Evolutionary conservation across 2,113 vertebrate species (phyloP).

Genomic region (Riparia riparia): DNA sequence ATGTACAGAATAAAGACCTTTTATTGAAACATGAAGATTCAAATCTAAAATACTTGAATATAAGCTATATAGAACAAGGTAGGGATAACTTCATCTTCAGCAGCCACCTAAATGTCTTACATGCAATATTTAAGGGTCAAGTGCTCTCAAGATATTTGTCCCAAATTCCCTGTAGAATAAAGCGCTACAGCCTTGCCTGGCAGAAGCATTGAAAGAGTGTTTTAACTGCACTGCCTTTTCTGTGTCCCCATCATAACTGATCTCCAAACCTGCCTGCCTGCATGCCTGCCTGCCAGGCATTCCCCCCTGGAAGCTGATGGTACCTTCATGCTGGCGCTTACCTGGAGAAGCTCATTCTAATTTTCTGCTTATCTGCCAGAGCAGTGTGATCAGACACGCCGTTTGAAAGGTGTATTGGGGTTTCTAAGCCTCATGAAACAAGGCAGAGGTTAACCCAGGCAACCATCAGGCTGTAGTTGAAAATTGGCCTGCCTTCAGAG

Average conservation of each 20-base stretch:
- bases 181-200: background rate
- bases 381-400: conserved; percentile 15
- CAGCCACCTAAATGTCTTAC: background rate
- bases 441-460: conserved; percentile 63
- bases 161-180: background rate
- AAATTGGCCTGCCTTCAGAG: conserved; percentile 67
- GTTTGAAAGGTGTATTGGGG: conserved; percentile 16
- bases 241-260: background rate
- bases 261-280: background rate
- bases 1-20: background rate
- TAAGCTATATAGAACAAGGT: background rate
- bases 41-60: background rate
- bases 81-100: background rate
- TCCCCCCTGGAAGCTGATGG: background rate
- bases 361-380: conserved; percentile 30
- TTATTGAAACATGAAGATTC: background rate
- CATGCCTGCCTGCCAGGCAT: background rate
- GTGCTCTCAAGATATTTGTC: background rate
- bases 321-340: background rate
- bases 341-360: background rate
- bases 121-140: background rate
- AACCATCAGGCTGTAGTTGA: conserved; percentile 11
- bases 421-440: conserved; percentile 50
- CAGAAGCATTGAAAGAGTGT: background rate
- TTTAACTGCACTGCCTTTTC: background rate